These are phyloP conservation scores for Euura lappo DNA, from an alignment of 1,140 invertebrate species.

Conservation along the genomic window DNA sequence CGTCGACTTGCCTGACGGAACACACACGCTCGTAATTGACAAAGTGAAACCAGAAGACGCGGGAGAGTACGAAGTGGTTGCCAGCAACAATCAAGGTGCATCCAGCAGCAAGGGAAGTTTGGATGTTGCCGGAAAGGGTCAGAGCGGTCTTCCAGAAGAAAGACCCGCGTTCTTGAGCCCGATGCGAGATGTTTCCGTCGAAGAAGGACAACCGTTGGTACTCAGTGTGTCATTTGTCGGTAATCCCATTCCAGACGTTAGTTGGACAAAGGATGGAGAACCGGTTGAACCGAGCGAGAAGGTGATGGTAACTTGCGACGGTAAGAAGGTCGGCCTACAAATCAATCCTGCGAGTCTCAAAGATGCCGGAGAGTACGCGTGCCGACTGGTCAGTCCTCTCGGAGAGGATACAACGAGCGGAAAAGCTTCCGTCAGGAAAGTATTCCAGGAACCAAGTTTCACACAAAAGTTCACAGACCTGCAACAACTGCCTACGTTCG, in stretches of 20 bases:
- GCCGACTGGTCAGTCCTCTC: conserved; percentile 75
- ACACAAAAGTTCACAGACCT: conserved; percentile 83
- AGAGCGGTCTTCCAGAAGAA: conserved; percentile 70
- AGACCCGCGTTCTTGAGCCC: conserved; percentile 77
- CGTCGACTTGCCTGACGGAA: conserved; percentile 72
- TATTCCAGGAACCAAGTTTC: conserved; percentile 82
- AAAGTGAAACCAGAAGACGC: conserved; percentile 71
- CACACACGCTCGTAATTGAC: conserved; percentile 69
- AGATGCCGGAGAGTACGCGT: conserved; percentile 81
- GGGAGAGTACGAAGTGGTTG: conserved; percentile 78
- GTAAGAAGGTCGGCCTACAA: conserved; percentile 77
- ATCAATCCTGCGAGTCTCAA: conserved; percentile 73
- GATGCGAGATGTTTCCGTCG: conserved; percentile 74
- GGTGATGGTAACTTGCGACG: conserved; percentile 78
- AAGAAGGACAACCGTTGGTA: conserved; percentile 76
- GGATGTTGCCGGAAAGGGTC: conserved; percentile 67
- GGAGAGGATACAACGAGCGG: conserved; percentile 74
- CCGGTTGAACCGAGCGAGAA: conserved; percentile 70
- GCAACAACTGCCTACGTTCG: conserved; percentile 79
- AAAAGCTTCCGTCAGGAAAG: conserved; percentile 77
- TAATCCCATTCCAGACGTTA: conserved; percentile 86
- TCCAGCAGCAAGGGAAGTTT: conserved; percentile 73
- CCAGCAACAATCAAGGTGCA: conserved; percentile 77
- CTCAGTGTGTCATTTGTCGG: conserved; percentile 76
- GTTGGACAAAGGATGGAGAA: conserved; percentile 82